Base-by-base conservation (phyloP, 2,113 vertebrate species). In the Scomber colias region DNA sequence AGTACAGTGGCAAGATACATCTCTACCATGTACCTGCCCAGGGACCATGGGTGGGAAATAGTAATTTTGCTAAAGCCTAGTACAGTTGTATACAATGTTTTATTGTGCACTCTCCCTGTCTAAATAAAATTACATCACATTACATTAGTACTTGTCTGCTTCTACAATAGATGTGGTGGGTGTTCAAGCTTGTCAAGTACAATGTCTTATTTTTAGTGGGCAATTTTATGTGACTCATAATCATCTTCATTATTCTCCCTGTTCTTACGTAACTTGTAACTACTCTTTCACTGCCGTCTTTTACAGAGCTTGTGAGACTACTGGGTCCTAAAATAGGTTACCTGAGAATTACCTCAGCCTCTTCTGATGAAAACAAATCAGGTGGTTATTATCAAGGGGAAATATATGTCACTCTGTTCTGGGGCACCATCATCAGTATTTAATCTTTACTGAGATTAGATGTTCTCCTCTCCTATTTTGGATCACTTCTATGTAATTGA, bases 201-300 rank as follows among this genome's bases (percentile, higher is more conserved):
- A 65, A 55, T 16, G 24, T 71, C 55, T 66, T 57, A 45, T 56
- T 49, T 44, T 65, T 59, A 30, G 57, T 57, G 35, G 46, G 21
- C 53, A 31, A 4, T 21, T 66, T 57, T 57, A 19, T 57, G 27
- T 81, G 66, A 69, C 50, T 81, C 74, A 72, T 48, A 21, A 50
- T 40, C 46, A 48, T 49, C 51, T 57, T 66, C 10, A 57, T 49
- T 13, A 65, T 16, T 27, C 21, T 19, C 27, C 15, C 24, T 10
- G 12, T 16, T 49, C 50, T 77, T 81, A 72, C 51, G 16, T 57
- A 72, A 77, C 50, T 51, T 35, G 1, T 45, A 66, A 68, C 24
- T 54, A 61, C 27, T 11, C 31, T 59, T 69, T 30, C 12, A 65
- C 21, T 10, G 12, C n/a, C 4, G 1, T 84, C 35, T 35, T 27